A percentile compares a stretch with the other conserved stretches of the same genome.
Conservation (phyloP, 35 echinoderm and acorn worm species). For the Lytechinus variegatus region DNA sequence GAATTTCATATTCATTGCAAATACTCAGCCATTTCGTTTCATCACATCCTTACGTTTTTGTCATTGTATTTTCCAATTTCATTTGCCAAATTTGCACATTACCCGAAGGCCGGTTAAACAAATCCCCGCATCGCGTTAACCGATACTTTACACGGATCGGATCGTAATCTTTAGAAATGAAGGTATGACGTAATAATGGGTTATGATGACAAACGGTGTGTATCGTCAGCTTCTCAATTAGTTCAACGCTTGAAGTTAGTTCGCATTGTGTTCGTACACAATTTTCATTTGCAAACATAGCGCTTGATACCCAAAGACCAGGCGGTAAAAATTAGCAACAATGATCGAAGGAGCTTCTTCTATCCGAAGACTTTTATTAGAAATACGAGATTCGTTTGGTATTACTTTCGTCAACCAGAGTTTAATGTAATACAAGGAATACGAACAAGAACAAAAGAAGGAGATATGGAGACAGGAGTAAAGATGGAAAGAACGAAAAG, state of each 20-base stretch:
- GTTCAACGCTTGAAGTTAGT: not conserved
- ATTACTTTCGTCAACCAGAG: too few species aligned
- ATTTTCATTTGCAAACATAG: not conserved
- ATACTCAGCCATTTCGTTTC: not conserved
- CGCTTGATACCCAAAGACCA: not conserved
- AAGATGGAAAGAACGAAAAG: too few species aligned
- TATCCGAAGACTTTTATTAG: not conserved
- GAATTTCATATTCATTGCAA: not conserved
- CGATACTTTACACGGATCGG: conserved; percentile 11
- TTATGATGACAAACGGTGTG: not conserved
- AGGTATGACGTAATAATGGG: conserved; percentile 21
- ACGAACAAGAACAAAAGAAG: too few species aligned
- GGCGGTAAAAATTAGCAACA: too few species aligned
- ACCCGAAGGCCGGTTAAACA: not conserved
- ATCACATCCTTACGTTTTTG: not conserved
- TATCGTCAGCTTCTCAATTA: conserved; percentile 9
- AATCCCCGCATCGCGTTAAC: not conserved
- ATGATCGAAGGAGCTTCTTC: not conserved
- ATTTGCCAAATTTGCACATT: conserved; percentile 3
- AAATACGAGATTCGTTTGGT: not conserved
- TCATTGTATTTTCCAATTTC: not conserved
- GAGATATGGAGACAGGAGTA: too few species aligned
- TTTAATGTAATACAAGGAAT: too few species aligned
- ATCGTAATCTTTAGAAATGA: conserved; percentile 25
- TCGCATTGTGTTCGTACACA: not conserved